Evolutionary conservation across 2,113 vertebrate genomes (phyloP), one percentile per base, ranked within the genome.

Genomic region (Falcunculus frontatus): DNA sequence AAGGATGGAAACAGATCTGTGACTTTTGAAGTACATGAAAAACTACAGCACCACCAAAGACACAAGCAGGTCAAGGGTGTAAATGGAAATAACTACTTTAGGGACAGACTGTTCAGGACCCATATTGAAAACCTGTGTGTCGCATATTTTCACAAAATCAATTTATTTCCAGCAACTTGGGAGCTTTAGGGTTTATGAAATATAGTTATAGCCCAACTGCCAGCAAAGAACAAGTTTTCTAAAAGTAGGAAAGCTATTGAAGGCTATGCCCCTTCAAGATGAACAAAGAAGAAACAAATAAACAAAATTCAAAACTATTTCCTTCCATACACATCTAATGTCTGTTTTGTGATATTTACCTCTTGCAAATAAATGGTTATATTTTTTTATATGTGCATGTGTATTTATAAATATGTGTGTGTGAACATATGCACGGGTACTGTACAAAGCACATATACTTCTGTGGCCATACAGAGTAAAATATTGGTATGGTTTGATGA

Each of bases 11-110:
- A 97, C 83, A 96, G 91, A 97, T 96, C 96, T 97, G 83, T 96
- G 96, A 92, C 91, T 98, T 98, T 96, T 98, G 96, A 97, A 97
- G 93, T 95, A 97, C 96, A 97, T 97, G 96, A 97, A 98, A 98
- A 97, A 97, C 89, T 97, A 94, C 86, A 96, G 95, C 94, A 93
- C 53, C 85, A 90, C 73, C 2, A 14, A 97, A 97, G 95, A 95
- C 90, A 95, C 96, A 89, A 96, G 95, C 96, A 95, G 98, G 97
- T 98, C 97, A 98, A 86, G 82, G 84, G 96, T 97, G 89, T 97
- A 98, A 98, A 96, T 96, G 96, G 96, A 98, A 98, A 97, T 97
- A 98, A 98, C 97, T 97, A 88, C 97, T 98, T 98, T 98, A 98
- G 97, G 96, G 97, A 97, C 95, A 95, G 94, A 85, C 87, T 96